These are phyloP conservation scores for Bursaphelenchus okinawaensis DNA, from an alignment of 2,888 invertebrate genomes.

Conservation along the genomic window DNA sequence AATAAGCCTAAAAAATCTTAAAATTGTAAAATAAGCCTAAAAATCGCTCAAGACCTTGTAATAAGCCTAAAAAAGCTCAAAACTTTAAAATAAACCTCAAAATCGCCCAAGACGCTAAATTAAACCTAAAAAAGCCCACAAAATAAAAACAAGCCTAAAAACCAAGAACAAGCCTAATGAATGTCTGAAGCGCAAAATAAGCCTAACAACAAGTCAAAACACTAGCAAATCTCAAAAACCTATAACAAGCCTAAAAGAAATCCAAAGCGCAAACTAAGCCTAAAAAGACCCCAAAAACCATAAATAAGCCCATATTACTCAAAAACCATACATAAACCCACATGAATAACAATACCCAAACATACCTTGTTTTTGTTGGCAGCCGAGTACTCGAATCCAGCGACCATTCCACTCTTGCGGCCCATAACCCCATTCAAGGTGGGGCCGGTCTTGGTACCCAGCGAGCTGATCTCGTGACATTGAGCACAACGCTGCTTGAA, in stretches of 20 bases:
- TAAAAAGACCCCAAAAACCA: neutral
- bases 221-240: neutral
- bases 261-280: neutral
- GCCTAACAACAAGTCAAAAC: neutral
- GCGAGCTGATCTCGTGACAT: constrained; percentile 62
- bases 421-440: constrained; percentile 70
- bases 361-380: constrained; percentile 79
- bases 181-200: neutral
- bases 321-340: constrained; percentile 58
- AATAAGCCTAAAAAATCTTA: too few species aligned
- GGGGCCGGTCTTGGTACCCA: constrained; percentile 85
- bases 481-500: constrained; percentile 81
- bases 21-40: neutral
- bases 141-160: neutral
- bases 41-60: neutral
- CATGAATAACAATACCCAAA: constrained; percentile 58
- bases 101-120: neutral
- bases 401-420: constrained; percentile 72
- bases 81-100: neutral
- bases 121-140: neutral
- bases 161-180: neutral
- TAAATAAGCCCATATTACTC: neutral
- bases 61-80: neutral
- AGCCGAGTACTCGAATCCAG: constrained; percentile 64
- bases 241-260: neutral